Evolutionary conservation across 2,888 invertebrate species (phyloP).

Genomic region (Tipula lateralis): DNA sequence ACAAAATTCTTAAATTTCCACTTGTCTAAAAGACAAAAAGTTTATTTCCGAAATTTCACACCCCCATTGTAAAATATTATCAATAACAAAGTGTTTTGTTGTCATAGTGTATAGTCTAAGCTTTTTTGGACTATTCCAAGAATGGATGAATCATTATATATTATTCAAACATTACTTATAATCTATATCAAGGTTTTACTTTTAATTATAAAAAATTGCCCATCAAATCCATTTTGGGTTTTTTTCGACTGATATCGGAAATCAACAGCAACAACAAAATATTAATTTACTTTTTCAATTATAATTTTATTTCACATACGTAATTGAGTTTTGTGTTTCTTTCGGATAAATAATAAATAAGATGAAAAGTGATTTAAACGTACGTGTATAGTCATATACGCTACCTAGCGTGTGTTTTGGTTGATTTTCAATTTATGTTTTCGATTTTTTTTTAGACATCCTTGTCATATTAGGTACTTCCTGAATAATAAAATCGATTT

Average conservation of each 20-base stretch:
- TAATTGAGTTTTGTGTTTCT: background rate
- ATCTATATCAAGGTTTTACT: background rate
- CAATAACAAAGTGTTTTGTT: background rate
- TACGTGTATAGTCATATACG: too few relatives aligned
- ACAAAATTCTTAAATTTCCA: background rate
- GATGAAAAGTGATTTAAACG: background rate
- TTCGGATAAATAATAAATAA: background rate
- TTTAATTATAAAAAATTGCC: background rate
- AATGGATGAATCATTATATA: background rate
- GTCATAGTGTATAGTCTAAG: background rate
- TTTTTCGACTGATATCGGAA: background rate
- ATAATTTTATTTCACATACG: background rate
- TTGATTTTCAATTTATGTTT: background rate
- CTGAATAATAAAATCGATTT: background rate
- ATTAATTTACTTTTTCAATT: background rate
- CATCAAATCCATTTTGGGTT: background rate
- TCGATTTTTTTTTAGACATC: background rate
- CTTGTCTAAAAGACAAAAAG: background rate
- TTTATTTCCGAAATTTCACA: background rate
- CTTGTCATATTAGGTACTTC: background rate
- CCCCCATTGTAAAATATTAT: background rate
- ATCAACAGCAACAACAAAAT: background rate
- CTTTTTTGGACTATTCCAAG: background rate
- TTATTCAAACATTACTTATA: background rate
- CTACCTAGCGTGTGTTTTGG: background rate